Evolutionary conservation across 2,113 vertebrate genomes (phyloP), one percentile per base, ranked within the genome.

Genomic region (Sinocyclocheilus maitianheensis): DNA sequence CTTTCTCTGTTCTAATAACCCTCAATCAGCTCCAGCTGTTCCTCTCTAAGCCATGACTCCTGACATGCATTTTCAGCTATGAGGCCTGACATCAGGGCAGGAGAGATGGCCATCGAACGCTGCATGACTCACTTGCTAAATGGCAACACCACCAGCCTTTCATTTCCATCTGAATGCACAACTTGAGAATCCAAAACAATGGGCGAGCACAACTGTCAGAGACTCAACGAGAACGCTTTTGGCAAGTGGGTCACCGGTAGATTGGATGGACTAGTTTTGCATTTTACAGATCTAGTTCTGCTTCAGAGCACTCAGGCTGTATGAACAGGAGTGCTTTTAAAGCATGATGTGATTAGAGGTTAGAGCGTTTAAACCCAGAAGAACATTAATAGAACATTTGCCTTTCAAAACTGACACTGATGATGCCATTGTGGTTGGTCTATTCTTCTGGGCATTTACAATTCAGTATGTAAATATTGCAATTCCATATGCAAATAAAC

Each of bases 111-210:
- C 51, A 53, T 16, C 24, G 34, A 63, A 24, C 51, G 16, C 34
- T 8, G 34, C 37, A 6, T 74, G 85, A 81, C n/a, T 69, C 67
- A 18, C 77, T 11, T 18, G 11, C 24, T 81, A 62, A 84, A 76
- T 62, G 76, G 81, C 43, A 78, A 11, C 2, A 8, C 76, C 75
- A 48, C 67, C 26, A 7, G 67, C 14, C 74, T 40, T 76, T 71
- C 30, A 24, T 87, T 81, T 80, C 76, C 65, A 74, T 84, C 26
- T 84, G 40, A 84, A 79, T 74, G 82, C 43, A 26, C 63, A 55
- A 55, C 63, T 46, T 22, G 22, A 60, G 75, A 74, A 43, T 48
- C 10, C 14, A 84, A 78, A 72, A 80, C 81, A 84, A 79, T 20
- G 22, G 18, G 26, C 16, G 48, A 74, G 37, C 12, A 60, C 8